Conservation (phyloP, 2,113 vertebrate genomes). For the Sardina pilchardus region DNA sequence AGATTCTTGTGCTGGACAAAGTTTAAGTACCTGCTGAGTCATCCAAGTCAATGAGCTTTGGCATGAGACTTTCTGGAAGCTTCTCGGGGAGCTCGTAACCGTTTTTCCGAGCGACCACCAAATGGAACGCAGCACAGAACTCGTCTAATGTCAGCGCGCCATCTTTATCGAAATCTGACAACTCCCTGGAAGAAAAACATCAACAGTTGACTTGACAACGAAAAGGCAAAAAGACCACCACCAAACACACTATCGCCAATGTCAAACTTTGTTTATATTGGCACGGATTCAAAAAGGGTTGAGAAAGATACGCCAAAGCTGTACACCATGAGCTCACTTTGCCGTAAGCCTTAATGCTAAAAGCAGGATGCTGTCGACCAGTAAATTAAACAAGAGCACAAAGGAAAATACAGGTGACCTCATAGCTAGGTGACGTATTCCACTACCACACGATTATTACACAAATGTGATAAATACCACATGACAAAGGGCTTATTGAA, state of each 20-base stretch:
- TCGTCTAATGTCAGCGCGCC: slow-evolving; percentile 96
- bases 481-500: background rate
- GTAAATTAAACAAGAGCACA: background rate
- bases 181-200: slow-evolving; percentile 77
- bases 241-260: background rate
- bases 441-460: background rate
- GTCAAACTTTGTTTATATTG: background rate
- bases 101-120: slow-evolving; percentile 97
- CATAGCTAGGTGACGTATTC: background rate
- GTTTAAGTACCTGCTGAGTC: slow-evolving; percentile 85
- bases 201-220: background rate
- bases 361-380: background rate
- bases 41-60: slow-evolving; percentile 98
- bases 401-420: background rate
- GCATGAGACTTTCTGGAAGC: slow-evolving; percentile 98
- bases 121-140: slow-evolving; percentile 97
- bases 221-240: background rate
- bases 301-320: background rate
- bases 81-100: slow-evolving; percentile 98
- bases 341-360: background rate
- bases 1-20: background rate
- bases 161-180: slow-evolving; percentile 99
- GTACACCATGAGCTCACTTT: background rate
- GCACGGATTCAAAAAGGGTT: too few relatives aligned
- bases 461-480: background rate